Percentiles rank a stretch among this genome's conserved stretches.
Evolutionary conservation across 1,140 invertebrate genomes (phyloP).

Genomic region (Papilio xuthus): DNA sequence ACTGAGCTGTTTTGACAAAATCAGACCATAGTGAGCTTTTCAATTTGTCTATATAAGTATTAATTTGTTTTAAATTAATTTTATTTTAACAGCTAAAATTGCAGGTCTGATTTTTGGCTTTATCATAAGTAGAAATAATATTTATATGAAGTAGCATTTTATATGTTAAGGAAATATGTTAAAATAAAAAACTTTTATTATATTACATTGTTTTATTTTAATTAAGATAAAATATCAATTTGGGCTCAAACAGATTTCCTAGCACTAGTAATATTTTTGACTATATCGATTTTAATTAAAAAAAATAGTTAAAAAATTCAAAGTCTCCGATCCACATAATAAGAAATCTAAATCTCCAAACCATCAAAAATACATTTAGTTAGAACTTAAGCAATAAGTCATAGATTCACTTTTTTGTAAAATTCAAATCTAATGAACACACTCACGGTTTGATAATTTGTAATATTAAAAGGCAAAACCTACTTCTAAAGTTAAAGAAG

Average conservation of each 20-base stretch:
- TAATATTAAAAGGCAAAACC: constrained; percentile 20
- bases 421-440: constrained; percentile 47
- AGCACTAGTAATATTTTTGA: neutral
- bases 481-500: neutral
- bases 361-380: no score
- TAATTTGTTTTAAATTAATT: neutral
- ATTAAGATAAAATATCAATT: constrained; percentile 29
- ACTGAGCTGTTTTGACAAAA: no score
- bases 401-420: neutral
- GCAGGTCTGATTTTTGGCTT: constrained; percentile 34
- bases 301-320: no score
- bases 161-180: constrained; percentile 14
- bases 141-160: constrained; percentile 9
- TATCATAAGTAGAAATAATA: constrained; percentile 15
- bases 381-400: no score
- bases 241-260: constrained; percentile 1
- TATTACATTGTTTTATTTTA: constrained; percentile 26
- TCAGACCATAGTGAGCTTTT: no score
- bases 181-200: constrained; percentile 26
- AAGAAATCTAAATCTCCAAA: no score
- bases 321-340: no score
- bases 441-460: constrained; percentile 41
- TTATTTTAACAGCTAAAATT: constrained; percentile 6
- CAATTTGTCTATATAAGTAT: neutral
- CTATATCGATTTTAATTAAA: neutral